Evolutionary conservation across 2,797 vertebrate species (phyloP), one percentile per base, ranked within the genome.

Genomic region (Etheostoma nigrum): DNA sequence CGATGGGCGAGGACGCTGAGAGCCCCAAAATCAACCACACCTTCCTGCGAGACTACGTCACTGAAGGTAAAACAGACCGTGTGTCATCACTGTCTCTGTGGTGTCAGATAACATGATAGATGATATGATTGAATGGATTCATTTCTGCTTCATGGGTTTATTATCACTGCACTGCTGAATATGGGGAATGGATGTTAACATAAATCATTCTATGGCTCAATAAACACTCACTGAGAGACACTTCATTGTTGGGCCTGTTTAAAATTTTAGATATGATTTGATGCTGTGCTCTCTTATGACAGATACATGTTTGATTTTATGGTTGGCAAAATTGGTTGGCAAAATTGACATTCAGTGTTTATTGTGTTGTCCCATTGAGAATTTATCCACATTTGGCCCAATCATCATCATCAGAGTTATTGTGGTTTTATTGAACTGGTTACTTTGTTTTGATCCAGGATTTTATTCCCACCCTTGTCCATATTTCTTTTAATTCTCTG

Each of bases 31-130:
- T 99, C 95, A 99, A 98, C 97, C 97, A 98, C 96, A 97, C 97
- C 96, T 99, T 99, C 95, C 96, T 99, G 87, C 95, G 97, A 96
- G 97, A 99, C 96, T 99, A 99, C 95, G 98, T 99, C 95, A 99
- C 98, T 73, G 98, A 99, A 97, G 98, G 98, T 99, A 97, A 70
- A 66, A 27, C 33, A 44, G 86, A 67, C 48, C 1, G n/a, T 66
- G 49, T 70, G 57, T 74, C 33, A 40, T 67, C 3, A 2, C 33
- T 30, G 65, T 36, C 52, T 72, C 52, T 67, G 49, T 73, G 83
- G 85, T 79, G 65, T 83, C 86, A 63, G 53, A 74, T 89, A 51
- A 72, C 73, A 54, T 33, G 8, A 30, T 30, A 30, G 30, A 30
- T 5, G 30, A 30, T 30, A 6, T 72, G 79, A 81, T 45, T 60